Evolutionary conservation across 2,888 invertebrate species (phyloP), one percentile per base, ranked within the genome.

Genomic region (Coelopa pilipes): DNA sequence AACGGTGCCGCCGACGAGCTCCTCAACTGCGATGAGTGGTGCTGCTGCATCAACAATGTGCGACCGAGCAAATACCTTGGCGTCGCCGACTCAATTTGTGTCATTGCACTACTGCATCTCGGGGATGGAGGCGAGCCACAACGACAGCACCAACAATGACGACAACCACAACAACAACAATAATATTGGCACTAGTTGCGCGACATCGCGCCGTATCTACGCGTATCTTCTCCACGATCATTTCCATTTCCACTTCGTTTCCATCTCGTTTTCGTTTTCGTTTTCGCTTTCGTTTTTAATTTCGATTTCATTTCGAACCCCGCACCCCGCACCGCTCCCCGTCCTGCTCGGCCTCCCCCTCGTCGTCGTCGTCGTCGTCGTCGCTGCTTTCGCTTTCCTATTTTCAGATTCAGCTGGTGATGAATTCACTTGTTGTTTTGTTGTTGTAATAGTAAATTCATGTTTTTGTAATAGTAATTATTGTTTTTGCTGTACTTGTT

Each of bases 201-300:
- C 53, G 13, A n/a, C 53, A n/a, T n/a, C 3, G 10, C n/a, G n/a
- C 3, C n/a, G 15, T 53, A 53, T 13, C 53, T 53, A 53, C 3
- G 2, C 10, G 53, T 53, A 5, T 82, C 82, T 81, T 82, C 82
- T 82, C 7, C 34, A 34, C 34, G 7, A 34, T 34, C 34, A 34
- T 34, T 34, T 82, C 82, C 81, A 24, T 60, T 60, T 60, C 24
- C 24, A 60, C 24, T 60, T 60, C 62, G 13, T 82, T 82, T 82
- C 81, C 82, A 81, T 82, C 81, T 82, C 80, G 80, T 81, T n/a
- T 82, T 82, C 81, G 60, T 60, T 60, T 60, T 60, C 60, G 24
- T 60, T 60, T 82, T 82, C 81, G 60, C 24, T 60, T 60, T 60
- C 60, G 24, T 60, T 60, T 60, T 60, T 60, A 60, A 60, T 60